Conservation (phyloP, 2,113 vertebrate species). For the Brachypteracias leptosomus region DNA sequence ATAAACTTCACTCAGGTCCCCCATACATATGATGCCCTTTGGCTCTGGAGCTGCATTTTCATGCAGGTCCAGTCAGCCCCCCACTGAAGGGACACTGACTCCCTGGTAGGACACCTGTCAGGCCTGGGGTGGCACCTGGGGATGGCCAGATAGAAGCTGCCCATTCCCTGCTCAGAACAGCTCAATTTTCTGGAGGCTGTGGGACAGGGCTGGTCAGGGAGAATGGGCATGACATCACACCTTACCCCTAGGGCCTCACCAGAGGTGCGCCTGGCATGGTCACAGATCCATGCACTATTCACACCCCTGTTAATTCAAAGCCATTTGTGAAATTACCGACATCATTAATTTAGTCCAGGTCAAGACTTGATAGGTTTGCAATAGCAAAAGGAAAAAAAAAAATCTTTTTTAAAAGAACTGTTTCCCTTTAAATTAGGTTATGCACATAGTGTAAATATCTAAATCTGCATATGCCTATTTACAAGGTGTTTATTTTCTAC, state of each 20-base stretch:
- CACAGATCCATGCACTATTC: not conserved
- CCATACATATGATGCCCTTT: not conserved
- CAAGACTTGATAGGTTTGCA: not conserved
- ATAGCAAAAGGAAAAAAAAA: not conserved
- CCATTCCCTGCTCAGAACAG: not conserved
- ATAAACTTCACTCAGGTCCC: not conserved
- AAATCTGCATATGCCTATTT: not conserved
- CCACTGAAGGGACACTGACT: not conserved
- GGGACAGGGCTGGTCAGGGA: not conserved
- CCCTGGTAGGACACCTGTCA: rapidly evolving
- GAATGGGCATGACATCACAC: rapidly evolving
- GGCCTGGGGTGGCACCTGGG: not conserved
- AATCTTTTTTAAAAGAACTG: not conserved
- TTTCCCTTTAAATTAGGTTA: not conserved
- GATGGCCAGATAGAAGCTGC: rapidly evolving
- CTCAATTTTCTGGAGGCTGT: not conserved
- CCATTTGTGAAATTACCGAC: not conserved
- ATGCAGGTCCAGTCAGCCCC: rapidly evolving
- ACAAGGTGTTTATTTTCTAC: not conserved
- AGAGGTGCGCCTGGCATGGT: rapidly evolving
- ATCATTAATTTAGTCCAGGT: not conserved
- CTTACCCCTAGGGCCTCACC: not conserved
- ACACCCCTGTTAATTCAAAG: not conserved
- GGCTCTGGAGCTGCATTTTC: not conserved
- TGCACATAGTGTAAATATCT: not conserved